A percentile compares a stretch with the other conserved stretches of the same genome.
Evolutionary conservation across 2,113 vertebrate species (phyloP).

Genomic region (Falcunculus frontatus): DNA sequence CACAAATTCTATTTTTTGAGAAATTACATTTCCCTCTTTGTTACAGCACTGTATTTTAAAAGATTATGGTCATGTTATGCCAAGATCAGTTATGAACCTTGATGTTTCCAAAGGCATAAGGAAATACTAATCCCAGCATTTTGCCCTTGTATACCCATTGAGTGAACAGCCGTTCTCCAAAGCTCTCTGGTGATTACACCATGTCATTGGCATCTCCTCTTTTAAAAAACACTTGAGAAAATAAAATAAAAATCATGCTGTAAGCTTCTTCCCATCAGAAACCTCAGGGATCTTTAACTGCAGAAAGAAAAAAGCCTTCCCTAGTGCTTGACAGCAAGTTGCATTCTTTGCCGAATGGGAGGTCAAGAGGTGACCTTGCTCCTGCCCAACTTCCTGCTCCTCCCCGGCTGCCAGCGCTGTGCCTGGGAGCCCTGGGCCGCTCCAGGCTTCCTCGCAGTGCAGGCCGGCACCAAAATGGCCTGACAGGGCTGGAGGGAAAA

Average conservation of each 20-base stretch:
- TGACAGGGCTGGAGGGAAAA: conserved; percentile 48
- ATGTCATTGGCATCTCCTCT: not conserved
- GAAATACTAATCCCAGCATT: not conserved
- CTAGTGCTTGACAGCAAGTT: conserved; percentile 5
- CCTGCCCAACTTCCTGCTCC: conserved; percentile 39
- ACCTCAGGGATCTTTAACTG: not conserved
- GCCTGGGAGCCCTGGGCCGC: not conserved
- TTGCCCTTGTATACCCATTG: not conserved
- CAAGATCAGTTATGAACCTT: not conserved
- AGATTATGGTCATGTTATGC: not conserved
- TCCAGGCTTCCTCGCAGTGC: not conserved
- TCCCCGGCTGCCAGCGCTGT: not conserved
- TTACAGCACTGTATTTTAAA: not conserved
- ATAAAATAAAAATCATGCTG: conserved; percentile 21
- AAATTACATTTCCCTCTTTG: not conserved
- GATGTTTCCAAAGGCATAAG: not conserved
- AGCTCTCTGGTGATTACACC: not conserved
- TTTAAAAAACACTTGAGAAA: conserved; percentile 25
- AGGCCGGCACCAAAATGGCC: not conserved
- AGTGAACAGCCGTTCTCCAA: not conserved
- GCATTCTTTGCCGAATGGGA: conserved; percentile 12
- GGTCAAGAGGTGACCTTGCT: conserved; percentile 45
- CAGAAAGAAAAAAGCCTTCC: not conserved
- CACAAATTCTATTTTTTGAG: not conserved
- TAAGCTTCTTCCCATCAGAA: conserved; percentile 40